Evolutionary conservation across 2,888 invertebrate genomes (phyloP), one percentile per base, ranked within the genome.

Genomic region (Stictocephala bisonia): DNA sequence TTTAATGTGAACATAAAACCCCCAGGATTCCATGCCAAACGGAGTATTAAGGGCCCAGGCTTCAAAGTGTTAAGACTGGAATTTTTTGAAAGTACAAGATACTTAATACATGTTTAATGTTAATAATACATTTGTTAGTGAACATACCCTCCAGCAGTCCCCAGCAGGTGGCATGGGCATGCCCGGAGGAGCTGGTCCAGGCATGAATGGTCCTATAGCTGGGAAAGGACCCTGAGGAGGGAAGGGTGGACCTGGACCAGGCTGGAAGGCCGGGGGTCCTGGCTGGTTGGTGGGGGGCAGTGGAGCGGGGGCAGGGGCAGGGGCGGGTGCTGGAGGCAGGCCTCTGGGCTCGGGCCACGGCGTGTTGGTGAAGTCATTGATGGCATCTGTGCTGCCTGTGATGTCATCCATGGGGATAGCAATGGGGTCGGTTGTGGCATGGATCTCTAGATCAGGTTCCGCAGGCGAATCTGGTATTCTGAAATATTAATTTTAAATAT

Each of bases 351-450:
- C 94, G 1, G 95, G 95, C 95, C 95, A 95, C 0, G 92, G 90
- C 82, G 91, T 89, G 70, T 86, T 87, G 72, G 91, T 89, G 80
- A 91, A 91, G 82, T 95, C 94, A 81, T 91, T 92, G 18, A 92
- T 87, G 76, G 90, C 91, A 80, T 94, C 94, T 75, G 92, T 91
- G 82, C 91, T 92, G 6, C 94, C 94, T 0, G 93, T 91, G 3
- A 92, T 89, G 85, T 97, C 97, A 77, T 96, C 96, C 70, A 96
- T 85, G 0, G 97, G 97, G 84, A 97, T 96, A 18, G 88, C 86
- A 75, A 91, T 90, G 0, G 95, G 93, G 82, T 96, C 96, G 2
- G 89, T 87, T 77, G 90, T 90, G 29, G 86, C 86, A 80, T 93
- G 91, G 18, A 90, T 90, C 84, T 96, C 95, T 71, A 90, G 86